These are phyloP conservation scores for Platyrinchus mystaceus DNA, from an alignment of 2,797 vertebrate genomes.

Conservation along the genomic window DNA sequence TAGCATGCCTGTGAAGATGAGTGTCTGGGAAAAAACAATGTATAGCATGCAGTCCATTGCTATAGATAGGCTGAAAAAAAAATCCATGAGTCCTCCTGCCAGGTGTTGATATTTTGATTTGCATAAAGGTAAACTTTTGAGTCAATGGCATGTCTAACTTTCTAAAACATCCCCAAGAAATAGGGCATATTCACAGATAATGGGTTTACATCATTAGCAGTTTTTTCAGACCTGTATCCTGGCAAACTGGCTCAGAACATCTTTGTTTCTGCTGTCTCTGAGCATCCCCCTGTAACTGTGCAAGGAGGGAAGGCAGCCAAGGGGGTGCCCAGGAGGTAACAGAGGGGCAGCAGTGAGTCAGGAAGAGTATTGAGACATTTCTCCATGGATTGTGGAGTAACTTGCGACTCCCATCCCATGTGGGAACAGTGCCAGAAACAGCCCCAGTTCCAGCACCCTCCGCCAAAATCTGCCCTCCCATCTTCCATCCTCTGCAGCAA, in stretches of 20 bases:
- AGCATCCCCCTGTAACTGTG: neutral
- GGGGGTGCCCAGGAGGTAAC: neutral
- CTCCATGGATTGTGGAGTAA: neutral
- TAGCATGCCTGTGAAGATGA: conserved; percentile 29
- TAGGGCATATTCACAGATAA: neutral
- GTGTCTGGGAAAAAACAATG: conserved; percentile 8
- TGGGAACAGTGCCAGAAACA: neutral
- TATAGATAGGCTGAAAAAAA: neutral
- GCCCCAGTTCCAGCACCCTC: neutral
- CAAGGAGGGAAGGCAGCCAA: neutral
- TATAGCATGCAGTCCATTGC: neutral
- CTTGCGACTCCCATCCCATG: neutral
- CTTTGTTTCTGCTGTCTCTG: neutral
- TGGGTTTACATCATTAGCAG: conserved; percentile 31
- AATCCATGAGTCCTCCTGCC: neutral
- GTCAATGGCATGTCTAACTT: neutral
- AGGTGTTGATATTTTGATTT: conserved; percentile 70
- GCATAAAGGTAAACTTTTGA: conserved; percentile 59
- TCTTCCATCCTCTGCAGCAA: neutral
- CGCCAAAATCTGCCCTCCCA: neutral
- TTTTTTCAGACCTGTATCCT: neutral
- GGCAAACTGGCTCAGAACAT: neutral
- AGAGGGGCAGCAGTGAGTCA: neutral
- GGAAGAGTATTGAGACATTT: neutral
- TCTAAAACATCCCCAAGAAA: conserved; percentile 21